These are phyloP conservation scores for Mimachlamys varia DNA, from an alignment of 2,888 invertebrate species.

Conservation along the genomic window DNA sequence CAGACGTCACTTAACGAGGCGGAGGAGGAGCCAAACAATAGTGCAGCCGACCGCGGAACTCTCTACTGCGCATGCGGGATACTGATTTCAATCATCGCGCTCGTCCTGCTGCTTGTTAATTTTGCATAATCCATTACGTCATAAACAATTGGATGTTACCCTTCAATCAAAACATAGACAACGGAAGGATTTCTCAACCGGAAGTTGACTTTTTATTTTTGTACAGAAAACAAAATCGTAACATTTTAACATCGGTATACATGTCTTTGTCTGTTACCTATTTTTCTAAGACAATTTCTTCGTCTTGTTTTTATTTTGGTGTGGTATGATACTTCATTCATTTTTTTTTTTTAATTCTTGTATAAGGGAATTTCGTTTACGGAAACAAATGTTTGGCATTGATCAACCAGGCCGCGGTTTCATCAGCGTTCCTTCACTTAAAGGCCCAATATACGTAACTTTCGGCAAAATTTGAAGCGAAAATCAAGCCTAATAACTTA, in stretches of 20 bases:
- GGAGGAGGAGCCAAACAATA: background rate
- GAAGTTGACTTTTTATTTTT: slow-evolving; percentile 2
- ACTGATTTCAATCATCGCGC: background rate
- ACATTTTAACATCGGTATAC: background rate
- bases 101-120: slow-evolving; percentile 18
- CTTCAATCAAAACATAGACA: background rate
- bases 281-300: background rate
- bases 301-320: background rate
- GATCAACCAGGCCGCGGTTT: no score
- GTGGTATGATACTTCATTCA: background rate
- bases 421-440: no score
- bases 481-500: no score
- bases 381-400: no score
- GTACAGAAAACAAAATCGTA: background rate
- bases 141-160: background rate
- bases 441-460: no score
- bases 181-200: background rate
- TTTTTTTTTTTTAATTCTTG: no score
- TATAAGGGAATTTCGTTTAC: no score
- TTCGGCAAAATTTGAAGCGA: no score
- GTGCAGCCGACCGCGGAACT: slow-evolving; percentile 28
- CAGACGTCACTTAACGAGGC: slow-evolving; percentile 1
- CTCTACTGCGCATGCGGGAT: slow-evolving; percentile 34
- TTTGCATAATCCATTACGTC: slow-evolving; percentile 10
- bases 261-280: background rate